Percentiles rank a stretch among this genome's conserved stretches.
Evolutionary conservation across 2,113 vertebrate genomes (phyloP).

Genomic region (Ophthalmolycus amberensis): DNA sequence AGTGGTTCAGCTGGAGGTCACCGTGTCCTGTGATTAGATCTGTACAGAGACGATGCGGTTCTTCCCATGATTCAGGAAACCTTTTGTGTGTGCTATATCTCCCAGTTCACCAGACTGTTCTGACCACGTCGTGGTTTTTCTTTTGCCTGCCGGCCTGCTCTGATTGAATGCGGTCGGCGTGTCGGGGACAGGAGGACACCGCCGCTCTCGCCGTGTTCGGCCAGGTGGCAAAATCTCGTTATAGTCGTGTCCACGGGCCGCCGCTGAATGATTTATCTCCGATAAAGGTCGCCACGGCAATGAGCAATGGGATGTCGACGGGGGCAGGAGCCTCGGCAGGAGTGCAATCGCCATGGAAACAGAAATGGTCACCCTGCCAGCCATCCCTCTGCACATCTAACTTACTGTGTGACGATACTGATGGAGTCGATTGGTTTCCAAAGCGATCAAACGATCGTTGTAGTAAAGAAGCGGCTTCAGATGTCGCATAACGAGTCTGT

Average conservation of each 20-base stretch:
- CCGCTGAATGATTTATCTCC: conserved; percentile 52
- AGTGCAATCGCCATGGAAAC: conserved; percentile 55
- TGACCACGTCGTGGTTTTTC: background rate
- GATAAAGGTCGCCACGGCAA: conserved; percentile 61
- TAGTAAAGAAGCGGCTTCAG: background rate
- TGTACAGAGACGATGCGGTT: background rate
- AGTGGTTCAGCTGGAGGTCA: background rate
- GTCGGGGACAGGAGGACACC: background rate
- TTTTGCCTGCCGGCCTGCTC: background rate
- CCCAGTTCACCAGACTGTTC: background rate
- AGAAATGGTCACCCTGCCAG: no score
- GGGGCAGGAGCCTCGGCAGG: background rate
- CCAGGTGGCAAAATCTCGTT: conserved; percentile 55
- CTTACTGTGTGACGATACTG: background rate
- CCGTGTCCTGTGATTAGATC: background rate
- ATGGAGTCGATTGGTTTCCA: background rate
- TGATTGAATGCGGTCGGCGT: conserved; percentile 21
- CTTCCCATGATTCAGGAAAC: background rate
- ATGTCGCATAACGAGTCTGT: background rate
- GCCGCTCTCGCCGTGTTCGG: conserved; percentile 25
- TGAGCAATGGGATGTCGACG: conserved; percentile 25
- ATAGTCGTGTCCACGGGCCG: conserved; percentile 28
- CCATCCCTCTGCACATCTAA: background rate
- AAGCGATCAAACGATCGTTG: background rate
- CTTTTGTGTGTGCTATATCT: background rate